phyloP scores from a whole-genome alignment of 2,797 vertebrate species.

The Spinus pinus region DNA sequence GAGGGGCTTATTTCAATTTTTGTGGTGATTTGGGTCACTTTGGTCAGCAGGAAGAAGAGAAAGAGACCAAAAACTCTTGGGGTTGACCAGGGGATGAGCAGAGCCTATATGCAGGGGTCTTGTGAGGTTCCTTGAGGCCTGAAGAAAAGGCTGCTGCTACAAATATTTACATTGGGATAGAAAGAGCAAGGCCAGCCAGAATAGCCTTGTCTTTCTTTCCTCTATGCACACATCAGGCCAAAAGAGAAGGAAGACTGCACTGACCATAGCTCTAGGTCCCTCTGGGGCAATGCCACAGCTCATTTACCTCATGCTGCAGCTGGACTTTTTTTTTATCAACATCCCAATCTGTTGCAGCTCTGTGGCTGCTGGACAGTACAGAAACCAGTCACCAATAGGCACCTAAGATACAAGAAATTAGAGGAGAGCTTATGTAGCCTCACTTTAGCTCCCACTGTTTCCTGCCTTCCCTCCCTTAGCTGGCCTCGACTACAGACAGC shows the following conservation, averaged over 20 bases:
- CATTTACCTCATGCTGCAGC: conserved; percentile 28
- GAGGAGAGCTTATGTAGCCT: background rate
- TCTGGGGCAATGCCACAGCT: conserved; percentile 39
- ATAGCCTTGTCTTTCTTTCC: background rate
- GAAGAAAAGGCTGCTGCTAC: background rate
- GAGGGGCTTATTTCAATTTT: background rate
- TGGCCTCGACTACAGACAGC: background rate
- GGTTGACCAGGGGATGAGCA: background rate
- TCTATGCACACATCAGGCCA: background rate
- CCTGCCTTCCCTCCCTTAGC: background rate
- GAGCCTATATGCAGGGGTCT: background rate
- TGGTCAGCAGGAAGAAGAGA: background rate
- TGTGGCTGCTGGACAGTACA: background rate
- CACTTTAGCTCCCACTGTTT: background rate
- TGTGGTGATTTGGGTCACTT: background rate
- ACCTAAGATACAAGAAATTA: background rate
- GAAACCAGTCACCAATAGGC: background rate
- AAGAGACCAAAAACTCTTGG: background rate
- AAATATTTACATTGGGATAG: background rate
- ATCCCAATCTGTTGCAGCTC: background rate
- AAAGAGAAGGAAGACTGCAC: background rate
- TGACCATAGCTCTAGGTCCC: background rate
- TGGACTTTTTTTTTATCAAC: background rate
- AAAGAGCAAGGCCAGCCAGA: background rate
- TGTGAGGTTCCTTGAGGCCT: background rate